These are phyloP conservation scores for Drosophila subsilvestris DNA, from an alignment of 2,888 invertebrate genomes.

Conservation along the genomic window DNA sequence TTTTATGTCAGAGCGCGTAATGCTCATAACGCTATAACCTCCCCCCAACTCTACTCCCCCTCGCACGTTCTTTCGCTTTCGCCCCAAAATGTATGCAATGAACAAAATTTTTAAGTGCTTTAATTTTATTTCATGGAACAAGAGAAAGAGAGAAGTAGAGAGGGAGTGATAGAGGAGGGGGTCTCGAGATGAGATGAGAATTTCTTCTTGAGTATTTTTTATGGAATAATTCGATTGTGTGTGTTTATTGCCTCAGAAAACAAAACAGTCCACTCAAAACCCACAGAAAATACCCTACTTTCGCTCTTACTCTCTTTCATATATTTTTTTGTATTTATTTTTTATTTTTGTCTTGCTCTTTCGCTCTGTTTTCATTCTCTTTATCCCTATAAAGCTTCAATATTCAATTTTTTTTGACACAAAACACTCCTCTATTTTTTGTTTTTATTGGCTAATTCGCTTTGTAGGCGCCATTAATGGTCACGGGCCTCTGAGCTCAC, in stretches of 20 bases:
- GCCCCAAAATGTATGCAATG: constrained; percentile 58
- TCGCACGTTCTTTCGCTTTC: constrained; percentile 18
- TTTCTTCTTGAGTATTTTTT: constrained; percentile 9
- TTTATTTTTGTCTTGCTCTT: background rate
- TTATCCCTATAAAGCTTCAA: background rate
- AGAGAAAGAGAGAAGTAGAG: constrained; percentile 20
- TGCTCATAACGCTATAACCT: constrained; percentile 21
- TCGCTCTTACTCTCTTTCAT: too few species aligned
- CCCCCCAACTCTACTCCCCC: background rate
- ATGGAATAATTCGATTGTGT: constrained; percentile 62
- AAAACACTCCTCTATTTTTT: constrained; percentile 3
- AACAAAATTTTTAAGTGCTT: constrained; percentile 70
- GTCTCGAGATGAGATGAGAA: constrained; percentile 4
- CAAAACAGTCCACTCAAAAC: too few species aligned
- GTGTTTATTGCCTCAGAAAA: constrained; percentile 18
- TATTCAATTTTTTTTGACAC: background rate
- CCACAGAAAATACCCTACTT: too few species aligned
- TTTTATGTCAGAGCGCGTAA: constrained; percentile 43
- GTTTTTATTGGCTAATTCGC: constrained; percentile 58
- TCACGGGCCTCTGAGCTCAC: constrained; percentile 13
- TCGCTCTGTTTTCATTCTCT: constrained; percentile 1
- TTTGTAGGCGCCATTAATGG: constrained; percentile 61
- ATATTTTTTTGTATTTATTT: constrained; percentile 5
- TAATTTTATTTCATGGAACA: constrained; percentile 66
- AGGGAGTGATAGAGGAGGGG: too few species aligned